These are phyloP conservation scores for Achroia grisella DNA, from an alignment of 1,140 invertebrate species.

Conservation along the genomic window DNA sequence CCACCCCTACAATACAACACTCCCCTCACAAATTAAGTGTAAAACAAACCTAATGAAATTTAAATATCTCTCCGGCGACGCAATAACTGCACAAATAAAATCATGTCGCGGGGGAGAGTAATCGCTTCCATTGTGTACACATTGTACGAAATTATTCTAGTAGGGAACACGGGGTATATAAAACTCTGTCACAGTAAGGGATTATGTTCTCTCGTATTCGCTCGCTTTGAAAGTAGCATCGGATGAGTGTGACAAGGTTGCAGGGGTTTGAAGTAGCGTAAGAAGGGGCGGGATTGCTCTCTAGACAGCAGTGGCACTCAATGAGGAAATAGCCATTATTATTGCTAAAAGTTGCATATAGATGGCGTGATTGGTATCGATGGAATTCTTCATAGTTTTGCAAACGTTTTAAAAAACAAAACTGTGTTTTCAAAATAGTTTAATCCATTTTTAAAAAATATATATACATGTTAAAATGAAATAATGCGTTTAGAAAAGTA, in stretches of 20 bases:
- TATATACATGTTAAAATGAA: too few species aligned
- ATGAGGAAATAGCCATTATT: too few species aligned
- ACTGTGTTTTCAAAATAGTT: too few species aligned
- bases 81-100: conserved; percentile 72
- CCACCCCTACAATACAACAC: conserved; percentile 46
- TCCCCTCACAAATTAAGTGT: conserved; percentile 72
- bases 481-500: too few species aligned
- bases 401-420: too few species aligned
- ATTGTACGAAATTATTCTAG: conserved; percentile 51
- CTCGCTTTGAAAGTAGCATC: conserved; percentile 2
- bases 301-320: conserved; percentile 58
- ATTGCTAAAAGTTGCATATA: too few species aligned
- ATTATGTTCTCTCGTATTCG: conserved; percentile 5
- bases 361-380: too few species aligned
- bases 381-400: too few species aligned
- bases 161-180: conserved; percentile 11
- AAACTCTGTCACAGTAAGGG: conserved; percentile 15
- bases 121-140: conserved; percentile 67
- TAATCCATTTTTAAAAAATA: too few species aligned
- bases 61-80: conserved; percentile 67
- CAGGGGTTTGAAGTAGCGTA: conserved; percentile 28
- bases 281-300: conserved; percentile 56
- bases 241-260: conserved; percentile 43
- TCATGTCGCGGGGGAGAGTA: conserved; percentile 66
- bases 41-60: conserved; percentile 74